These are phyloP conservation scores for Microcaecilia unicolor DNA, from an alignment of 2,797 vertebrate genomes.

Conservation along the genomic window DNA sequence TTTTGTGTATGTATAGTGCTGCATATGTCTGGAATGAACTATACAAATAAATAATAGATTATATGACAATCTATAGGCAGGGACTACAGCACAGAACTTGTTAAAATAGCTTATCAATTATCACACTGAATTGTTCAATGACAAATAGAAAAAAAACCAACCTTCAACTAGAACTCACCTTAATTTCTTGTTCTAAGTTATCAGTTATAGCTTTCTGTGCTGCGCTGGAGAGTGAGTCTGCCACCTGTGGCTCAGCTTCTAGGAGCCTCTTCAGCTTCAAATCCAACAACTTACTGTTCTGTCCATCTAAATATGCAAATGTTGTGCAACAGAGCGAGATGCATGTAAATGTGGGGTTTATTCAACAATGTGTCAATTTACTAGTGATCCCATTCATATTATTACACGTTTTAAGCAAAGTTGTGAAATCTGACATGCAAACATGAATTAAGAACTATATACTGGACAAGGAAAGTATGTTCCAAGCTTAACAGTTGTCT, in stretches of 20 bases:
- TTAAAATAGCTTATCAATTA: no score
- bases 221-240: constrained; percentile 64
- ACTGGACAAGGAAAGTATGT: constrained; percentile 2
- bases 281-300: constrained; percentile 79
- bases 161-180: constrained; percentile 65
- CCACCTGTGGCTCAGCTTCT: constrained; percentile 74
- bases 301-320: constrained; percentile 67
- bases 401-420: constrained; percentile 15
- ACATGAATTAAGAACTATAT: background rate
- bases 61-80: no score
- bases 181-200: constrained; percentile 56
- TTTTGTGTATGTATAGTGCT: no score
- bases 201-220: constrained; percentile 66
- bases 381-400: constrained; percentile 24
- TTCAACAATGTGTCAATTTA: constrained; percentile 32
- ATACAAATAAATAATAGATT: no score
- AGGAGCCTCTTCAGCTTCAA: constrained; percentile 83
- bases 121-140: no score
- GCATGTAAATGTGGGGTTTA: constrained; percentile 25
- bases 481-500: constrained; percentile 10
- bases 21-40: no score
- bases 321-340: constrained; percentile 35
- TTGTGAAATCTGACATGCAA: constrained; percentile 4
- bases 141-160: no score
- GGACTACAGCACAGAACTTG: no score